Base-by-base conservation (phyloP, 1,140 invertebrate species). In the Drosophila gunungcola region DNA sequence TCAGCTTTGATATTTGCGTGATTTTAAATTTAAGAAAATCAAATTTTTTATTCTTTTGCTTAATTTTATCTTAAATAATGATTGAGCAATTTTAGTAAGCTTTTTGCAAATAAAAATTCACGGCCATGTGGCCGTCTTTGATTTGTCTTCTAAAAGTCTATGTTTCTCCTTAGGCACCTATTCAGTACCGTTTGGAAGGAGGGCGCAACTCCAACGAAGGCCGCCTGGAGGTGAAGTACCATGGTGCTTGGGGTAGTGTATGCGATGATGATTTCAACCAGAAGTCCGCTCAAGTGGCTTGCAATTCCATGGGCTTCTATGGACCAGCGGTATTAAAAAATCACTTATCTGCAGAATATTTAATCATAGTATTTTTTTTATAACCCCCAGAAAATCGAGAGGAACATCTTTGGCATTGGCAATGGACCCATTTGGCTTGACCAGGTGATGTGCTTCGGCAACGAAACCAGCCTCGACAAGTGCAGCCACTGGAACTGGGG, bases 251-350 rank as follows among this genome's bases (percentile, higher is more conserved):
- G 96, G 96, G 96, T 2, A 96, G 95, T 1, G 93, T 97, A 11
- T 97, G 96, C 86, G 96, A 97, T 81, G 96, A 97, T 80, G 95
- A 96, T 79, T 97, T 97, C 78, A 95, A 94, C 34, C 90, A 93
- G 13, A 93, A 94, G 53, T 94, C 95, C 6, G 96, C 96, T 0
- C 93, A 93, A 79, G 95, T 96, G 2, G 93, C 95, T 10, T 96
- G 96, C 72, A 93, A 93, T 54, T 94, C 94, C 16, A 80, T 96
- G 36, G 95, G 95, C 3, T 95, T 93, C 61, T 93, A 92, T 25
- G 95, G 95, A 2, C 73, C 67, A 21, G 94, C 94, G n/a, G 85
- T 93, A 60, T 13, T 7, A n/a, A 25, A 25, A 4, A 0, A 4
- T 4, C 1, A 4, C 3, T 1, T 12, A 12, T 5, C 12, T 9